Base-by-base conservation (phyloP, 2,797 vertebrate species). In the Menidia menidia region DNA sequence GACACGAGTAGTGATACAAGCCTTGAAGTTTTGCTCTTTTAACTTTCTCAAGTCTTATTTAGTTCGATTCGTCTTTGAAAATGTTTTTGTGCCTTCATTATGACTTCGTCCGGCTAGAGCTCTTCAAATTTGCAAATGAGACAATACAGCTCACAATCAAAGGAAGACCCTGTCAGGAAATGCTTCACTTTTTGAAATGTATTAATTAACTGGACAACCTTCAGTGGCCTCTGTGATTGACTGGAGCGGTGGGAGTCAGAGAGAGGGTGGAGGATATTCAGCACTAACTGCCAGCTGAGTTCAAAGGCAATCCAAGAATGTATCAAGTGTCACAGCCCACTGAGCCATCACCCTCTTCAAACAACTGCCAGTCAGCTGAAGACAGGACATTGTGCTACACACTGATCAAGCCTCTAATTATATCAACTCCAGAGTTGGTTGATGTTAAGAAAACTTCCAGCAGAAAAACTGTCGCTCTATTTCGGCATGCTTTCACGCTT, bases 11-110 rank as follows among this genome's bases (percentile, higher is more conserved):
- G 65, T 61, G 51, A 72, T 35, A 47, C 25, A 55, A 15, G 35
- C 25, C 25, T 25, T 25, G 25, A 25, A 25, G 52, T 57, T 19
- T 65, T 54, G 16, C 19, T 43, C 11, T 71, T 71, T 51, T n/a
- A 65, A 75, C 35, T 60, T 74, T 73, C 55, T 15, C 35, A 10
- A 53, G 31, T 61, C 61, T 58, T 1, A 30, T 54, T 57, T 35
- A 55, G 48, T 73, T 82, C 76, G 75, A 85, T 73, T 87, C 63
- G 61, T 80, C 32, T 63, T 59, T 68, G 60, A 82, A 77, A 70
- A 32, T 19, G 65, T 75, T 75, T 71, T 65, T 56, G 14, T 57
- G 45, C 11, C 32, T 44, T 71, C 45, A 73, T 80, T 79, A 75
- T 71, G 44, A 62, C 61, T 64, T 59, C 32, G 0, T 74, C 44